A percentile compares a stretch with the other conserved stretches of the same genome.
These are phyloP conservation scores for Apamea epomidion DNA, from an alignment of 2,888 invertebrate genomes.

Conservation along the genomic window DNA sequence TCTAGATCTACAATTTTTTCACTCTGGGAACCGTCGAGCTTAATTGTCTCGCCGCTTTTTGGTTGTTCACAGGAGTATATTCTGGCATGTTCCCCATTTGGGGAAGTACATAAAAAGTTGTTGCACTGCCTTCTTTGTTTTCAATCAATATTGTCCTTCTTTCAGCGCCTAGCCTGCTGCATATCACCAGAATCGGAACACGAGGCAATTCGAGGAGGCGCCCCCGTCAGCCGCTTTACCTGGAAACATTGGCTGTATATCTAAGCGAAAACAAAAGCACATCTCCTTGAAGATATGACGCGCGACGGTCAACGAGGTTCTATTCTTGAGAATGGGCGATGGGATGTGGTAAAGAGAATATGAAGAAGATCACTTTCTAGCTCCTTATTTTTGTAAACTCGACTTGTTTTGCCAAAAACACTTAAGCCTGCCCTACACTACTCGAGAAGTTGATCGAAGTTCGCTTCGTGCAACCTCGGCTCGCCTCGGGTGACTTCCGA, in stretches of 20 bases:
- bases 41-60: not conserved
- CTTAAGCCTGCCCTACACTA: not conserved
- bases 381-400: slow-evolving; percentile 6
- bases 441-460: not conserved
- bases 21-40: too few species aligned
- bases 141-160: slow-evolving; percentile 15
- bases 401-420: not conserved
- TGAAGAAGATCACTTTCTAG: slow-evolving; percentile 14
- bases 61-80: not conserved
- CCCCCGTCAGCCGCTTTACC: slow-evolving; percentile 91
- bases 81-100: not conserved
- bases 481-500: not conserved
- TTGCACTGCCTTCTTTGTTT: not conserved
- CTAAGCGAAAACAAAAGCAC: slow-evolving; percentile 75
- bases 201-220: slow-evolving; percentile 91
- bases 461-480: not conserved
- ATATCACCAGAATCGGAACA: slow-evolving; percentile 93
- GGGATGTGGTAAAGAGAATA: slow-evolving; percentile 3
- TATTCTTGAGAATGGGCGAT: slow-evolving; percentile 6
- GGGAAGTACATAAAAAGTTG: not conserved
- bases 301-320: not conserved
- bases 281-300: slow-evolving; percentile 10
- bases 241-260: slow-evolving; percentile 93
- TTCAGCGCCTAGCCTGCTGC: slow-evolving; percentile 92
- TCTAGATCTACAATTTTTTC: too few species aligned